phyloP scores from a whole-genome alignment of 1,140 invertebrate genomes.

The Drosophila arawakana region DNA sequence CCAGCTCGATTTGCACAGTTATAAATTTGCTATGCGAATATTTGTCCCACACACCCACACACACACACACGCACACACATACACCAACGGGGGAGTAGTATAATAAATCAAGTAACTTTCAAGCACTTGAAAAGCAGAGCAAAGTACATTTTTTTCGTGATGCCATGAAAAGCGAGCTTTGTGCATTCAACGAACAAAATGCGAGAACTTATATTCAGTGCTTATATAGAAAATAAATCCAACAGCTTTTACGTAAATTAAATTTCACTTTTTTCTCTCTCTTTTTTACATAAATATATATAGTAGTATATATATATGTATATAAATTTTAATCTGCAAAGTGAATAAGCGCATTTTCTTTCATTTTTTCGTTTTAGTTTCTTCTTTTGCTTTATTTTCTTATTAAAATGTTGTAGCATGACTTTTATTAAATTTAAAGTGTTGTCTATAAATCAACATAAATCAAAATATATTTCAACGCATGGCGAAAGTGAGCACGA shows the following conservation, averaged over 20 bases:
- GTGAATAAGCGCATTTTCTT: slow-evolving; percentile 74
- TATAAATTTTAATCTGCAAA: slow-evolving; percentile 70
- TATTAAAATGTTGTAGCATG: slow-evolving; percentile 66
- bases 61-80: slow-evolving; percentile 18
- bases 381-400: slow-evolving; percentile 23
- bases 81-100: slow-evolving; percentile 36
- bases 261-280: slow-evolving; percentile 70
- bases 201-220: slow-evolving; percentile 18
- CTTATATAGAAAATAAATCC: slow-evolving; percentile 66
- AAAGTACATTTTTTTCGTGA: slow-evolving; percentile 61
- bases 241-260: slow-evolving; percentile 80
- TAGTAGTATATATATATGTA: slow-evolving; percentile 15
- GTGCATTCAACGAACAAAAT: slow-evolving; percentile 55
- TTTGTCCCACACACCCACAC: slow-evolving; percentile 56
- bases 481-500: slow-evolving; percentile 44
- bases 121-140: slow-evolving; percentile 73
- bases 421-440: slow-evolving; percentile 83
- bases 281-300: slow-evolving; percentile 38
- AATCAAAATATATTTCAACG: slow-evolving; percentile 67
- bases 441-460: slow-evolving; percentile 81
- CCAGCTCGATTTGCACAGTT: slow-evolving; percentile 55
- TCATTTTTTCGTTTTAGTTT: slow-evolving; percentile 33
- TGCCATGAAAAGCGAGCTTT: slow-evolving; percentile 69
- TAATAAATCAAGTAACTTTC: slow-evolving; percentile 82
- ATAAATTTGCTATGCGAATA: slow-evolving; percentile 65